Percentiles rank a stretch among this genome's conserved stretches.
These are phyloP conservation scores for Drosophila birchii DNA, from an alignment of 2,888 invertebrate genomes.

Conservation along the genomic window DNA sequence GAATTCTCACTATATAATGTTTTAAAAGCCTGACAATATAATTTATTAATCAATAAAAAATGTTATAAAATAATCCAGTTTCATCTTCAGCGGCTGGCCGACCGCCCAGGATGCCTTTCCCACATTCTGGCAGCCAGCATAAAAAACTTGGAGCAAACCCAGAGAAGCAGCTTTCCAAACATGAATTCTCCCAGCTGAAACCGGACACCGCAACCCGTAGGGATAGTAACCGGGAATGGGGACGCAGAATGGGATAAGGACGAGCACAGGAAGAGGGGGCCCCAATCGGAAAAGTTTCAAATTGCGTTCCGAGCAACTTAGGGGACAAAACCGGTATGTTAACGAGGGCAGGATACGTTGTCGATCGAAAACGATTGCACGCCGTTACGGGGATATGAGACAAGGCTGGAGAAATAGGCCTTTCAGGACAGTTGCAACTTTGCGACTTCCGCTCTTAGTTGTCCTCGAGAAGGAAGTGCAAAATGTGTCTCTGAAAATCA, in stretches of 20 bases:
- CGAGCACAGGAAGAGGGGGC: constrained; percentile 40
- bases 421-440: constrained; percentile 59
- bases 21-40: too few species aligned
- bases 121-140: constrained; percentile 23
- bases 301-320: constrained; percentile 67
- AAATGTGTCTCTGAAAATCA: constrained; percentile 63
- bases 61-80: neutral
- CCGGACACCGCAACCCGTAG: constrained; percentile 63
- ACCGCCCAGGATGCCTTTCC: constrained; percentile 37
- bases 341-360: constrained; percentile 20
- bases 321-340: constrained; percentile 61
- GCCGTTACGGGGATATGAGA: constrained; percentile 43
- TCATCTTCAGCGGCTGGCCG: constrained; percentile 11
- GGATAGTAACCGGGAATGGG: constrained; percentile 12
- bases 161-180: constrained; percentile 28
- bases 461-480: constrained; percentile 62
- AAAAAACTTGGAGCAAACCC: constrained; percentile 29
- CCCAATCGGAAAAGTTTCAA: constrained; percentile 62
- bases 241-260: constrained; percentile 26
- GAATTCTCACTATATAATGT: too few species aligned
- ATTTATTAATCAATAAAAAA: neutral
- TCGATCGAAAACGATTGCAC: constrained; percentile 63
- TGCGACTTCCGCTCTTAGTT: constrained; percentile 67
- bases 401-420: neutral
- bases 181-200: constrained; percentile 54